Base-by-base conservation (phyloP, 2,797 vertebrate species). In the Smutsia gigantea region DNA sequence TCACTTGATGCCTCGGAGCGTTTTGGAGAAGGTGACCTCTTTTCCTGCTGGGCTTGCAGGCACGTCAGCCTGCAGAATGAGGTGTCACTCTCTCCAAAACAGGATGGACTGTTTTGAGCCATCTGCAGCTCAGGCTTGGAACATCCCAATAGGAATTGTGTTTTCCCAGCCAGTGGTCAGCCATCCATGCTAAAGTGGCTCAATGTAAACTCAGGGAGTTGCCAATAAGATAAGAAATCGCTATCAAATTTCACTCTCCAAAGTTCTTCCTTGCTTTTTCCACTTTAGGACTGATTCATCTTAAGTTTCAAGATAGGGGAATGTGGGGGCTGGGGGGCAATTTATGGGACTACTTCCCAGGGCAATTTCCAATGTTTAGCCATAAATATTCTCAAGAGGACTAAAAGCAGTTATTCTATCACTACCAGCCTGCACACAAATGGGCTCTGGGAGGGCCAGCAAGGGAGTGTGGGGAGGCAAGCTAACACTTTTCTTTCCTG, bases 201-300 rank as follows among this genome's bases (percentile, higher is more conserved):
- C 77, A 3, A 3, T 15, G 46, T 37, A 86, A 59, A 64, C 85
- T 90, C 29, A 51, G 42, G 85, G 93, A 89, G 66, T 29, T 97
- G 94, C 97, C 96, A 95, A 49, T 84, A 96, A 98, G 88, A 97
- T 97, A 98, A 96, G 69, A 91, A 34, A 95, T 69, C 57, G 55
- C 25, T 88, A 95, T 96, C 94, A 83, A 81, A 96, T 97, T 91
- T n/a, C 95, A 61, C 79, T 23, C 4, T 72, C 90, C 74, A 83
- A 94, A 96, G 27, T 77, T 93, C 89, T 90, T 94, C 81, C 92
- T 96, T 57, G 57, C 53, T 79, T 87, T 89, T 88, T 94, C 87
- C 51, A 93, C 71, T 77, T 53, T 81, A 89, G 59, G 89, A 94
- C 92, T 95, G 96, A 96, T 92, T 95, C 34, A 64, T 95, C 71